These are phyloP conservation scores for Ctenochaetus hawaiiensis DNA, from an alignment of 2,797 vertebrate species.

Conservation along the genomic window DNA sequence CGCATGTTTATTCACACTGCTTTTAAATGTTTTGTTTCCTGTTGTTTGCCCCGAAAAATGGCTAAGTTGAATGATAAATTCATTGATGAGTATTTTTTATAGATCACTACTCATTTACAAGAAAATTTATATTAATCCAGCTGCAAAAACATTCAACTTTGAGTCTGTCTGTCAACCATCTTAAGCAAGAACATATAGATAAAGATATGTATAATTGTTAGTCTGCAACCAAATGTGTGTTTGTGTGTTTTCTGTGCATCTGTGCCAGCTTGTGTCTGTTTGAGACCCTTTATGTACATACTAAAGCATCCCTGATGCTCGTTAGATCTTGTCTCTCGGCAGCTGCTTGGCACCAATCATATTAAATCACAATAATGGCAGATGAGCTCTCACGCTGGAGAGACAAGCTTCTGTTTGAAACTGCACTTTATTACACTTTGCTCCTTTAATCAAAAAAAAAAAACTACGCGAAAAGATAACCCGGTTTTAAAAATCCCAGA, in stretches of 20 bases:
- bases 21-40: slow-evolving; percentile 39
- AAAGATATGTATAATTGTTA: slow-evolving; percentile 63
- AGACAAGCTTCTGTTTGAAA: slow-evolving; percentile 83
- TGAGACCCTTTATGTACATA: slow-evolving; percentile 82
- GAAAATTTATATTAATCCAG: slow-evolving; percentile 85
- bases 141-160: slow-evolving; percentile 67
- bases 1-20: neutral
- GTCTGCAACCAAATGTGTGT: slow-evolving; percentile 56
- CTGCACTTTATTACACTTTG: slow-evolving; percentile 87
- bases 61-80: slow-evolving; percentile 53
- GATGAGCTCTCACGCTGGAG: slow-evolving; percentile 72
- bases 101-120: slow-evolving; percentile 79
- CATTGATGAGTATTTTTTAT: slow-evolving; percentile 89
- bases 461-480: slow-evolving; percentile 80
- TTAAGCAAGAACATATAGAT: slow-evolving; percentile 80
- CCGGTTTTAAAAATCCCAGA: slow-evolving; percentile 85
- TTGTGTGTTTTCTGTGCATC: slow-evolving; percentile 32
- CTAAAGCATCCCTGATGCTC: slow-evolving; percentile 81
- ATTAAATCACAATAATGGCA: slow-evolving; percentile 86
- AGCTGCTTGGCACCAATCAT: slow-evolving; percentile 78
- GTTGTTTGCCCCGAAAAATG: slow-evolving; percentile 33
- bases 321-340: slow-evolving; percentile 83
- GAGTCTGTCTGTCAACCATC: slow-evolving; percentile 74
- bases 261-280: slow-evolving; percentile 60
- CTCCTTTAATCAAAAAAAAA: slow-evolving; percentile 86